phyloP scores from a whole-genome alignment of 2,797 vertebrate genomes.

The Spea hammondii region DNA sequence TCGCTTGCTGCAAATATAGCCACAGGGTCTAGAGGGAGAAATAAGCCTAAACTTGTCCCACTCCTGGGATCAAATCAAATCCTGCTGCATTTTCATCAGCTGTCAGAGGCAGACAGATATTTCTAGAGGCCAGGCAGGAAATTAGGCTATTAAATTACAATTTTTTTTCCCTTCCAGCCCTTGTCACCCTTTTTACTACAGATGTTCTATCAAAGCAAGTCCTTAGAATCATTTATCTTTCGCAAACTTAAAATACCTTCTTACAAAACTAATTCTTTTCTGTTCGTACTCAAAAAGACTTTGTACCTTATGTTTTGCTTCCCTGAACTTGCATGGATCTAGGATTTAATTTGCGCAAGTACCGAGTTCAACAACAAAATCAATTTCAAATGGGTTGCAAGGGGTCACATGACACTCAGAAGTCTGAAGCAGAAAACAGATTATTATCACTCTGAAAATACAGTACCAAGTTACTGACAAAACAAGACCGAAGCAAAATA shows the following conservation, averaged over 20 bases:
- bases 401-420: slow-evolving; percentile 76
- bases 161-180: slow-evolving; percentile 74
- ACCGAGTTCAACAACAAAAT: slow-evolving; percentile 87
- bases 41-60: slow-evolving; percentile 81
- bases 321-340: slow-evolving; percentile 76
- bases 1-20: slow-evolving; percentile 54
- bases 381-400: slow-evolving; percentile 87
- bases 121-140: slow-evolving; percentile 85
- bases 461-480: slow-evolving; percentile 23
- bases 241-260: slow-evolving; percentile 79
- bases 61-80: slow-evolving; percentile 80
- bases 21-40: slow-evolving; percentile 65
- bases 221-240: slow-evolving; percentile 87
- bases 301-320: slow-evolving; percentile 70
- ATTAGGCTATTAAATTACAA: slow-evolving; percentile 94
- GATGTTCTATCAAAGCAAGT: slow-evolving; percentile 87
- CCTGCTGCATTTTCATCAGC: slow-evolving; percentile 83
- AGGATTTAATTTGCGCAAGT: slow-evolving; percentile 80
- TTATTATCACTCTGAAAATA: slow-evolving; percentile 80
- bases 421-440: slow-evolving; percentile 77
- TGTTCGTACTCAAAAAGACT: slow-evolving; percentile 63
- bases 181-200: slow-evolving; percentile 77
- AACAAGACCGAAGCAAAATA: neutral
- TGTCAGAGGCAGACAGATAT: slow-evolving; percentile 82
- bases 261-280: slow-evolving; percentile 65